Conservation (phyloP, 2,888 invertebrate species). For the Agrochola macilenta region DNA sequence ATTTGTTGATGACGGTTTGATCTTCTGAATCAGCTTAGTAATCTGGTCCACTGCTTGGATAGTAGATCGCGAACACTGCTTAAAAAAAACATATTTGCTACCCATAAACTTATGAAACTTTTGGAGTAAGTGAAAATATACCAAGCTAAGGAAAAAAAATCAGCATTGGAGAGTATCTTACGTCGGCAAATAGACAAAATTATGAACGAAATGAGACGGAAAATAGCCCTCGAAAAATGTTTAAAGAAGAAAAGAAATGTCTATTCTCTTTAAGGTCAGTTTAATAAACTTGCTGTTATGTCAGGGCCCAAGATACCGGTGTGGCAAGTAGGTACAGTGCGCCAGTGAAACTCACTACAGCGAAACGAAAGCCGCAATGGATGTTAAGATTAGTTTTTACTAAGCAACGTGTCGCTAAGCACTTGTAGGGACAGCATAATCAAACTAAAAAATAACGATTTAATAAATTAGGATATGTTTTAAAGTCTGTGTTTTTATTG, state of each 20-base stretch:
- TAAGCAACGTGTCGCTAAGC: slow-evolving; percentile 63
- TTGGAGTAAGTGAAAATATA: too few relatives aligned
- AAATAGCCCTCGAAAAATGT: neutral
- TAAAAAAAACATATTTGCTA: neutral
- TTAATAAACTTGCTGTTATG: slow-evolving; percentile 64
- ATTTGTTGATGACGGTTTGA: slow-evolving; percentile 46
- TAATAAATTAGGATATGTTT: neutral
- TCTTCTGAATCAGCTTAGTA: slow-evolving; percentile 29
- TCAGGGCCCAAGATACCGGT: slow-evolving; percentile 76
- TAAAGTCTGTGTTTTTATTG: neutral
- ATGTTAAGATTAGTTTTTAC: slow-evolving; percentile 75
- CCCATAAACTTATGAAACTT: neutral
- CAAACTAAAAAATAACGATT: neutral
- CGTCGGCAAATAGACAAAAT: neutral
- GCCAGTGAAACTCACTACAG: slow-evolving; percentile 80
- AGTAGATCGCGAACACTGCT: neutral
- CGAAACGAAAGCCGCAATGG: slow-evolving; percentile 79
- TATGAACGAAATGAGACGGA: neutral
- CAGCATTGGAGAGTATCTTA: neutral
- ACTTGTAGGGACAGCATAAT: slow-evolving; percentile 59
- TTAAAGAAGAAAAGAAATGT: neutral
- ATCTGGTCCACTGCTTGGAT: neutral
- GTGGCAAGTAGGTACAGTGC: slow-evolving; percentile 63
- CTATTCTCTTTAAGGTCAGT: neutral
- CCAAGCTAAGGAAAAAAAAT: neutral